Base-by-base conservation (phyloP, 1,140 invertebrate genomes). In the Euwallacea fornicatus region DNA sequence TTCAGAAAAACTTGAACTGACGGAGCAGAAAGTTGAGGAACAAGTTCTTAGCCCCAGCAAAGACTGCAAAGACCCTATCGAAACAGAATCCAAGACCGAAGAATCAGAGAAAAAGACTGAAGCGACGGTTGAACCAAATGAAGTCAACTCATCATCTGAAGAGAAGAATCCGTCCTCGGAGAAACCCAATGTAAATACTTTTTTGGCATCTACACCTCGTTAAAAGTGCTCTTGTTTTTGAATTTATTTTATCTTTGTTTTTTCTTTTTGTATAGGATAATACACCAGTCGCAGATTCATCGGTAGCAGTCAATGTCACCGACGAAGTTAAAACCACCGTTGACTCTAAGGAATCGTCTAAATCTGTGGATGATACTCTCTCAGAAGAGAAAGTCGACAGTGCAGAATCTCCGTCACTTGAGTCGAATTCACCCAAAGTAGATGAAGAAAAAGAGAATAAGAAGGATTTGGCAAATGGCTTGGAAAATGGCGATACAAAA, bases 401-500 rank as follows among this genome's bases (percentile, higher is more conserved):
- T 47, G 50, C 21, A n/a, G n/a, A 56, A 42, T n/a, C 15, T 7
- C 11, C n/a, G 2, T n/a, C 46, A 58, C 4, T 7, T 7, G 21
- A 33, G 16, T 9, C 10, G n/a, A 61, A 53, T 13, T 21, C 55
- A 15, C n/a, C 43, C 7, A 61, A 61, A 43, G 10, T 16, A 11
- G 41, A 43, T 56, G 59, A 71, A 63, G 63, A 74, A 42, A 74
- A 74, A 44, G 67, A 74, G 53, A 71, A 71, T 53, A 60, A 67
- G 41, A 74, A 71, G 54, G 63, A 71, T 54, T 55, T 66, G 33
- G 67, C 63, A 6, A 74, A 74, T 46, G 63, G 56, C 8, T 62
- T 66, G 55, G 64, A 67, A 42, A 72, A 72, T 66, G 70, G 63
- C 10, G 44, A 50, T n/a, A 21, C n/a, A 16, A 46, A 58, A 33